These are phyloP conservation scores for Sycophila texana DNA, from an alignment of 2,888 invertebrate species.

Conservation along the genomic window DNA sequence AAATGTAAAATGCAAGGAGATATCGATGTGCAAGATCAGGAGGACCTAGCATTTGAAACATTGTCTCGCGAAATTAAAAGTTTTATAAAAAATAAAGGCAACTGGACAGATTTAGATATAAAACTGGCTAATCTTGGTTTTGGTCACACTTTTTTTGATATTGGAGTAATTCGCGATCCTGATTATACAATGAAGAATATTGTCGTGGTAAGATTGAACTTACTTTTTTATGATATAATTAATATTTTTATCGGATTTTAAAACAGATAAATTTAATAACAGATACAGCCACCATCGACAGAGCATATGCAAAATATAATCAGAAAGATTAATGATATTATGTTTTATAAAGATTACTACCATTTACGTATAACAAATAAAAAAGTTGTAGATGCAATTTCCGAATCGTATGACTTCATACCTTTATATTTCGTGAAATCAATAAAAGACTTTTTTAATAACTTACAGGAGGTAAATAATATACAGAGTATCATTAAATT, in stretches of 20 bases:
- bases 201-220: slow-evolving; percentile 10
- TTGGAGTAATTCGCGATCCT: slow-evolving; percentile 25
- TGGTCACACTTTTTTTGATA: slow-evolving; percentile 30
- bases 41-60: slow-evolving; percentile 27
- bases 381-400: neutral
- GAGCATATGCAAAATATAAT: neutral
- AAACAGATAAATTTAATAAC: neutral
- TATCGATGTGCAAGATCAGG: slow-evolving; percentile 3
- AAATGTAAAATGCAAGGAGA: neutral
- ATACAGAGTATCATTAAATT: too few species aligned
- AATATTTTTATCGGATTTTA: neutral
- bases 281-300: slow-evolving; percentile 30
- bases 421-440: neutral
- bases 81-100: neutral
- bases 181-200: slow-evolving; percentile 3
- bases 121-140: slow-evolving; percentile 19
- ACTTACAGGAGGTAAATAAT: too few species aligned
- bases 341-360: slow-evolving; percentile 12
- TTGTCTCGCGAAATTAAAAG: neutral
- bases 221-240: too few species aligned
- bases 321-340: neutral
- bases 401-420: slow-evolving; percentile 19
- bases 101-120: slow-evolving; percentile 37
- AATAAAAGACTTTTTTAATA: slow-evolving; percentile 7
- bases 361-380: neutral